Conservation (phyloP, 1,140 invertebrate genomes). For the Drosophila erecta region DNA sequence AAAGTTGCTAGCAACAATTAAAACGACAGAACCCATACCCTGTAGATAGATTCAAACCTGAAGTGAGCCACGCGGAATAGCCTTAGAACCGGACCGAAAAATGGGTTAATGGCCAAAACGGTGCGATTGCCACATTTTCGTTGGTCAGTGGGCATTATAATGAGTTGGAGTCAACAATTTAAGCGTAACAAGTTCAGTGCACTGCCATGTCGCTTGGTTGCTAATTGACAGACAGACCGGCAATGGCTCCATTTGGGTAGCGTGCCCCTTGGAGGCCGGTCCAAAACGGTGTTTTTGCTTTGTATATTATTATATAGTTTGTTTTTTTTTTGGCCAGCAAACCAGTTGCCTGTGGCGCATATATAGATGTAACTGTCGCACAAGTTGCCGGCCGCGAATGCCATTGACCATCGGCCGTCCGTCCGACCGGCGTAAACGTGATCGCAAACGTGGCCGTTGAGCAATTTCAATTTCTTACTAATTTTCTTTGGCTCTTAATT, state of each 20-base stretch:
- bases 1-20: neutral
- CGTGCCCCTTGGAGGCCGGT: conserved; percentile 44
- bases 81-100: neutral
- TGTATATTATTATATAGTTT: conserved; percentile 28
- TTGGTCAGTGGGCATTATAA: conserved; percentile 36
- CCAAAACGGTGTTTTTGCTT: conserved; percentile 49
- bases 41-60: neutral
- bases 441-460: conserved; percentile 23
- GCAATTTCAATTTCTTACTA: conserved; percentile 77
- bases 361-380: conserved; percentile 70
- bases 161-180: conserved; percentile 61
- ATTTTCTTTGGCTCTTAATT: conserved; percentile 67
- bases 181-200: conserved; percentile 71
- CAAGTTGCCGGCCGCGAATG: conserved; percentile 37
- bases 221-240: conserved; percentile 63
- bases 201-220: conserved; percentile 47
- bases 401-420: conserved; percentile 63
- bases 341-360: conserved; percentile 48
- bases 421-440: conserved; percentile 3
- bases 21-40: too few relatives aligned
- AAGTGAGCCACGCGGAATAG: too few relatives aligned
- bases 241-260: conserved; percentile 64
- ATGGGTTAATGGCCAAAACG: conserved; percentile 57
- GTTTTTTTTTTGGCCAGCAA: conserved; percentile 26
- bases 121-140: conserved; percentile 42